Evolutionary conservation across 2,888 invertebrate genomes (phyloP).

Genomic region (Lepidocyrtoides sp.): DNA sequence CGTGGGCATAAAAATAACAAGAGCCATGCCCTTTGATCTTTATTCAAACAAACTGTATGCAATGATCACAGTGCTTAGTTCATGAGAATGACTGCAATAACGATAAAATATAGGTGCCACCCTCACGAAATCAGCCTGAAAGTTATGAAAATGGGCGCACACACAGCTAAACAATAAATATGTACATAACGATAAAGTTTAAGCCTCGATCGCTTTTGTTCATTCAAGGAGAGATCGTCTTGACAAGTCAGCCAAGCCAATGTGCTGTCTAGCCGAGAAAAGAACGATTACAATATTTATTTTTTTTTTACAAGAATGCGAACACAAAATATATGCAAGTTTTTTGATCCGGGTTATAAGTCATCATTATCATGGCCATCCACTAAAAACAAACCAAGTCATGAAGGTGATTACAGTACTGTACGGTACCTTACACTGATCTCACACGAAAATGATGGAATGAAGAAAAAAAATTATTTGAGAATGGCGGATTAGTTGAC

Average conservation of each 20-base stretch:
- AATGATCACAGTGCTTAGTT: constrained; percentile 9
- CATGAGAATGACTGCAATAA: constrained; percentile 38
- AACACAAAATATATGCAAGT: background rate
- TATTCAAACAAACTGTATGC: constrained; percentile 37
- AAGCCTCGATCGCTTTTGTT: background rate
- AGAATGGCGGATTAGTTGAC: background rate
- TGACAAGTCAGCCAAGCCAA: background rate
- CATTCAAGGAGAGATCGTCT: background rate
- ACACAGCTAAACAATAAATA: constrained; percentile 26
- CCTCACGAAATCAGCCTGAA: constrained; percentile 33
- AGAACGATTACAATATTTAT: background rate
- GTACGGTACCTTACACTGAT: constrained; percentile 18
- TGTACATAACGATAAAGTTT: constrained; percentile 25
- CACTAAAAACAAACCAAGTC: constrained; percentile 17
- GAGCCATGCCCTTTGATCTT: constrained; percentile 62
- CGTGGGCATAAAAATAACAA: constrained; percentile 48
- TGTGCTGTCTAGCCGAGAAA: background rate
- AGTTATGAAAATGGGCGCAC: constrained; percentile 48
- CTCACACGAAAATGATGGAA: background rate
- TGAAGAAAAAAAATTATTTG: constrained; percentile 20
- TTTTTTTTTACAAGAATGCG: background rate
- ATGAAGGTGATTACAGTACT: background rate
- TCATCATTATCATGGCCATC: constrained; percentile 53
- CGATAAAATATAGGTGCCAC: constrained; percentile 61
- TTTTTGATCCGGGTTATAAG: constrained; percentile 63